A percentile compares a stretch with the other conserved stretches of the same genome.
Conservation (phyloP, 2,888 invertebrate species). For the Torymus auratus region DNA sequence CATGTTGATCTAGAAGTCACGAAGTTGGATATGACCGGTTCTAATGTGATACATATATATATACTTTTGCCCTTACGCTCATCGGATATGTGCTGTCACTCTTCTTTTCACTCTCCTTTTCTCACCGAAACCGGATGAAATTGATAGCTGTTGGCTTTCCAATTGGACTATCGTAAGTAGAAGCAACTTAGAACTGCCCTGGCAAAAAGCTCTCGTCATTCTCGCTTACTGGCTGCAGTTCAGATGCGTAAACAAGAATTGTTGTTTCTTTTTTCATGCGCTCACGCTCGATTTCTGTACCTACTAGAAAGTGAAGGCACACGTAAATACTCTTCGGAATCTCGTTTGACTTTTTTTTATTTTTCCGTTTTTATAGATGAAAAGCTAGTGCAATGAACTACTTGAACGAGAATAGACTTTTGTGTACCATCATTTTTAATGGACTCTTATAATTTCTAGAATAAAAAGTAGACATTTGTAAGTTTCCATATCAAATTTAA, state of each 20-base stretch:
- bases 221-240: not conserved
- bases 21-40: slow-evolving; percentile 36
- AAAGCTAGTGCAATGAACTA: too few species aligned
- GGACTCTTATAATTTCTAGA: too few species aligned
- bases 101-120: not conserved
- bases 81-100: too few species aligned
- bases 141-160: not conserved
- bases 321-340: slow-evolving; percentile 11
- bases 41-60: not conserved
- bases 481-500: too few species aligned
- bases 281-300: slow-evolving; percentile 41
- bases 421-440: too few species aligned
- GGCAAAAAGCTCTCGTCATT: slow-evolving; percentile 24
- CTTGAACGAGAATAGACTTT: too few species aligned
- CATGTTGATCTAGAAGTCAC: not conserved
- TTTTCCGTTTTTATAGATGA: not conserved
- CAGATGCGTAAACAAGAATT: not conserved
- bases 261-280: not conserved
- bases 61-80: too few species aligned
- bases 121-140: not conserved
- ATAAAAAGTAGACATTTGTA: too few species aligned
- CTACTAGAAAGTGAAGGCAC: slow-evolving; percentile 39
- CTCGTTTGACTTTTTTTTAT: slow-evolving; percentile 20
- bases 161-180: not conserved
- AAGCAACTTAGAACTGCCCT: not conserved